A percentile compares a stretch with the other conserved stretches of the same genome.
Evolutionary conservation across 1,140 invertebrate genomes (phyloP).

Genomic region (Drosophila ercepeae): DNA sequence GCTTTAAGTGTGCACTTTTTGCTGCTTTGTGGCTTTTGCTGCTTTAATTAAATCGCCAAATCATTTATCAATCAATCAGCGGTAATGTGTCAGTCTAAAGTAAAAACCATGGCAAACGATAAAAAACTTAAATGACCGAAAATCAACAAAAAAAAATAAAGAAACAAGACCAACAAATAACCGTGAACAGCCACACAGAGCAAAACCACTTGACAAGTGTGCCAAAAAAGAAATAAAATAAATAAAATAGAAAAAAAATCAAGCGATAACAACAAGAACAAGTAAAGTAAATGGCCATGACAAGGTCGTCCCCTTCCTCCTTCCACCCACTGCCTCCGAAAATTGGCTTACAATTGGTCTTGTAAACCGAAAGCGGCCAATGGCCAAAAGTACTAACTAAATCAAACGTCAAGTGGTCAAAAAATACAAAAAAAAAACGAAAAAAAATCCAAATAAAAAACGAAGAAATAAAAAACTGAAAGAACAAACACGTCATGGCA

Average conservation of each 20-base stretch:
- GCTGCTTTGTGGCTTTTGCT: conserved; percentile 8
- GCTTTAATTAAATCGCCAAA: conserved; percentile 68
- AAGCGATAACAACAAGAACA: conserved; percentile 30
- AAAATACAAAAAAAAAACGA: conserved; percentile 27
- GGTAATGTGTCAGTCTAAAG: conserved; percentile 61
- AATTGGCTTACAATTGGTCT: conserved; percentile 81
- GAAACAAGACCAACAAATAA: conserved; percentile 15
- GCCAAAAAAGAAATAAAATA: conserved; percentile 46
- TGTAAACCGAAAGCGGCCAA: conserved; percentile 25
- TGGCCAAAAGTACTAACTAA: conserved; percentile 43
- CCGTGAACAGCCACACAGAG: conserved; percentile 23
- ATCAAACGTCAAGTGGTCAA: conserved; percentile 63
- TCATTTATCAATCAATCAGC: conserved; percentile 77
- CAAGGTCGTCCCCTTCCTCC: conserved; percentile 4
- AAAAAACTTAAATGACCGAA: not conserved
- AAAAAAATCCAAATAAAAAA: conserved; percentile 11
- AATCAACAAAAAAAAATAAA: no score
- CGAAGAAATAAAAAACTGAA: conserved; percentile 20
- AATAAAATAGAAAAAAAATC: conserved; percentile 2
- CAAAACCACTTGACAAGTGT: conserved; percentile 53
- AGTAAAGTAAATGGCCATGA: conserved; percentile 54
- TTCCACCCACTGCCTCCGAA: conserved; percentile 21
- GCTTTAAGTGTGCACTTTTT: conserved; percentile 14
- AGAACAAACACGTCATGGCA: conserved; percentile 76
- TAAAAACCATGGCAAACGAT: conserved; percentile 3